Conservation (phyloP, 2,113 vertebrate species). For the Odontophorus gujanensis region DNA sequence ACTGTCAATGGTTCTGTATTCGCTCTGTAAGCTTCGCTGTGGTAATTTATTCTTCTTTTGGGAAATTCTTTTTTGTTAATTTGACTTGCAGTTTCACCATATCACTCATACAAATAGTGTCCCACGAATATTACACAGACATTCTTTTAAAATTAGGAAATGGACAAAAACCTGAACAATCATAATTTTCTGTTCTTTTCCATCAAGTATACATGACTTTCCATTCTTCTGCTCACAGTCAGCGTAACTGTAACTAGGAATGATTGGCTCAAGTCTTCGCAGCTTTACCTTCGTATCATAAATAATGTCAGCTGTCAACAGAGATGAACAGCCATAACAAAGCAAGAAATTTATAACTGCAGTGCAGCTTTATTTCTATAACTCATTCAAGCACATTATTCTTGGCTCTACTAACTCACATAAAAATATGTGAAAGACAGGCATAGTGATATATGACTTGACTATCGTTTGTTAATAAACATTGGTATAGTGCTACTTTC, state of each 20-base stretch:
- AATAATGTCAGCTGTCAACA: not conserved
- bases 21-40: slow-evolving; percentile 8
- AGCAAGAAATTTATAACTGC: not conserved
- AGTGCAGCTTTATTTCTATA: not conserved
- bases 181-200: not conserved
- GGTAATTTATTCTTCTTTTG: not conserved
- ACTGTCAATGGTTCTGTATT: not conserved
- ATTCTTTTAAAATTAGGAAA: not conserved
- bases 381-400: not conserved
- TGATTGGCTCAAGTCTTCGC: not conserved
- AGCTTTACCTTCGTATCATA: not conserved
- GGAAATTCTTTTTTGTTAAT: slow-evolving; percentile 21
- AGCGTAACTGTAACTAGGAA: not conserved
- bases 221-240: not conserved
- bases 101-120: not conserved
- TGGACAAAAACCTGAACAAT: not conserved
- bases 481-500: not conserved
- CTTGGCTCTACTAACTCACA: not conserved
- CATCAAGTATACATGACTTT: not conserved
- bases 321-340: not conserved
- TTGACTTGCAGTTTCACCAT: slow-evolving; percentile 12
- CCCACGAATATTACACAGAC: not conserved
- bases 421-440: not conserved
- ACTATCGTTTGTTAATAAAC: not conserved
- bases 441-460: not conserved